These are phyloP conservation scores for Chrysochloris asiatica DNA, from an alignment of 2,113 vertebrate genomes.

Conservation along the genomic window DNA sequence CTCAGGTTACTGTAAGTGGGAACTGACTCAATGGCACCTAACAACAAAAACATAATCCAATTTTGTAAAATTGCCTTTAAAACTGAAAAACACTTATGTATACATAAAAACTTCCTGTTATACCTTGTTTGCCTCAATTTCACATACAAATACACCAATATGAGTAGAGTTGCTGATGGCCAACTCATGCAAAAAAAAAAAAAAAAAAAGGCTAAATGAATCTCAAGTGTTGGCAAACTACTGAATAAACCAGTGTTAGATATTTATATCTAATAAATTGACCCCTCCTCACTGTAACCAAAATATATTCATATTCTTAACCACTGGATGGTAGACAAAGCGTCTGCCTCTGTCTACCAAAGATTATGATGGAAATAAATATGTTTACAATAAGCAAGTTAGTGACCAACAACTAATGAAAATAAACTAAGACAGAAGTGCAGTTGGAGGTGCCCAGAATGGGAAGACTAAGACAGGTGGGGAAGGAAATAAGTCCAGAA, in stretches of 20 bases:
- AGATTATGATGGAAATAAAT: conserved; percentile 15
- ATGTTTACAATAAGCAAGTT: not conserved
- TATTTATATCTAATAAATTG: conserved; percentile 5
- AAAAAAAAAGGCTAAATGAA: conserved; percentile 7
- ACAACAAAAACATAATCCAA: not conserved
- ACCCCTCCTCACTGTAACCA: not conserved
- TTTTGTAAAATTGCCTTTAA: conserved; percentile 54
- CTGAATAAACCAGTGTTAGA: not conserved
- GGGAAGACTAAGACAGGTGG: not conserved
- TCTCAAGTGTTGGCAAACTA: not conserved
- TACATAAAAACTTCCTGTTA: conserved; percentile 25
- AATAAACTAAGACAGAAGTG: not conserved
- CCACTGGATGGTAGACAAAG: conserved; percentile 1
- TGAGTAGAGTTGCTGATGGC: not conserved
- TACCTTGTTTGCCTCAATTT: not conserved
- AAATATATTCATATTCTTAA: conserved; percentile 29
- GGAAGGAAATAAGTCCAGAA: not conserved
- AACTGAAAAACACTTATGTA: conserved; percentile 8
- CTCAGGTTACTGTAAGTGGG: no score
- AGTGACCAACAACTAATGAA: not conserved
- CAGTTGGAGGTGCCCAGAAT: not conserved
- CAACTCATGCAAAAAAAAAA: not conserved
- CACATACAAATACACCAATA: not conserved
- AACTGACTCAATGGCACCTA: no score
- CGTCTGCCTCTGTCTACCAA: not conserved